These are phyloP conservation scores for Kryptolebias marmoratus DNA, from an alignment of 2,113 vertebrate species.

Conservation along the genomic window DNA sequence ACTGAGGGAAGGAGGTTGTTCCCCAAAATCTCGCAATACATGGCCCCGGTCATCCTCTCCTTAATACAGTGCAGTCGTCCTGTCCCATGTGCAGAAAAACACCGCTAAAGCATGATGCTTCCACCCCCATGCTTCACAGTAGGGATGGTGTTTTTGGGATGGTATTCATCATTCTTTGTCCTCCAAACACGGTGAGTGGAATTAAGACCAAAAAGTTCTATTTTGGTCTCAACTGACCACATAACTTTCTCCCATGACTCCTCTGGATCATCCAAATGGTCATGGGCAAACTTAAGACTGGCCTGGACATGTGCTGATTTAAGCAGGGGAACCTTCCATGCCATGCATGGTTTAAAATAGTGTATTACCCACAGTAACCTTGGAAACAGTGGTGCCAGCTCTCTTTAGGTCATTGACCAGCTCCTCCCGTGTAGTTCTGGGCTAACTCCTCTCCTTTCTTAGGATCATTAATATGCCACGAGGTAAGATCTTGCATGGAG, in stretches of 20 bases:
- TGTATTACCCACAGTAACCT: constrained; percentile 6
- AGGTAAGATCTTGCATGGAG: too few relatives aligned
- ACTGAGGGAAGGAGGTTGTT: not conserved
- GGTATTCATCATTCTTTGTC: not conserved
- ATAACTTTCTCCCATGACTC: not conserved
- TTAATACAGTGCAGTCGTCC: too few relatives aligned
- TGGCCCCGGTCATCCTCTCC: not conserved
- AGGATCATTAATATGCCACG: too few relatives aligned
- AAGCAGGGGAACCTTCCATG: constrained; percentile 2
- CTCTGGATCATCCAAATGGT: not conserved
- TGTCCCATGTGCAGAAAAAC: too few relatives aligned
- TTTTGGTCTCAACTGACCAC: not conserved
- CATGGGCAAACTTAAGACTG: not conserved
- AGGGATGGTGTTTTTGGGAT: not conserved
- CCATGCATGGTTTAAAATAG: not conserved
- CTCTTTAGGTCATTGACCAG: not conserved
- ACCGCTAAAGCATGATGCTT: too few relatives aligned
- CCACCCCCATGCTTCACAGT: too few relatives aligned
- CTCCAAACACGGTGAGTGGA: not conserved
- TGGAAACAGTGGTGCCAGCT: constrained; percentile 4
- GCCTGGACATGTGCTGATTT: constrained; percentile 2
- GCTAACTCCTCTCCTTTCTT: too few relatives aligned
- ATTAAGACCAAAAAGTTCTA: not conserved
- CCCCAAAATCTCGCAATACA: not conserved
- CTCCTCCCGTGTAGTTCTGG: not conserved